Evolutionary conservation across 2,797 vertebrate species (phyloP).

Genomic region (Tenualosa thibaudeaui): DNA sequence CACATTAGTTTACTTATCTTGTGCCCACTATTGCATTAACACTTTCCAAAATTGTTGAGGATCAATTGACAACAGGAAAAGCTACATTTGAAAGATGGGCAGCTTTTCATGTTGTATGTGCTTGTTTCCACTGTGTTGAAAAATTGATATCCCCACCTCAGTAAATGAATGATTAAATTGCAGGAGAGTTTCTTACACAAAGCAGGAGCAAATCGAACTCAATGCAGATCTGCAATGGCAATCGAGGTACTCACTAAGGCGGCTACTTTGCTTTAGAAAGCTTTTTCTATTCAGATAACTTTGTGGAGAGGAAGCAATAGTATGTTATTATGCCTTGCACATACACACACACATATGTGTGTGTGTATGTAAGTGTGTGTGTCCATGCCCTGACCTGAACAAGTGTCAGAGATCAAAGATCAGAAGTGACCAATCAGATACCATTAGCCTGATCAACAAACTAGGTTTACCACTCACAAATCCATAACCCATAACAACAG

Average conservation of each 20-base stretch:
- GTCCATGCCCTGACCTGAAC: slow-evolving; percentile 33
- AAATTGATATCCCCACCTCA: slow-evolving; percentile 11
- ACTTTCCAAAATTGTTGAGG: neutral
- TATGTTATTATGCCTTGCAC: too few species aligned
- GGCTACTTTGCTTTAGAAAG: neutral
- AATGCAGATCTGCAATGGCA: slow-evolving; percentile 3
- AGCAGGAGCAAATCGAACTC: slow-evolving; percentile 22
- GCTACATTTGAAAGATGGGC: neutral
- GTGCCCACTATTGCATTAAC: neutral
- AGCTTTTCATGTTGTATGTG: neutral
- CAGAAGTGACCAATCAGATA: slow-evolving; percentile 36
- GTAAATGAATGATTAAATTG: slow-evolving; percentile 23
- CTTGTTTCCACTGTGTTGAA: neutral
- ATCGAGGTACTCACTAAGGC: neutral
- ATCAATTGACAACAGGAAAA: neutral
- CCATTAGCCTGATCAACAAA: slow-evolving; percentile 37
- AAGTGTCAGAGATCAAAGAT: slow-evolving; percentile 61
- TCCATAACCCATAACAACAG: slow-evolving; percentile 38
- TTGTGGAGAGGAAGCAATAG: neutral
- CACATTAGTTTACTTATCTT: neutral
- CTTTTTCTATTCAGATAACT: neutral
- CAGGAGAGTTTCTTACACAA: slow-evolving; percentile 12
- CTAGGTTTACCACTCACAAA: slow-evolving; percentile 14
- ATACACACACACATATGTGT: neutral
- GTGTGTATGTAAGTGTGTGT: slow-evolving; percentile 21